Evolutionary conservation across 2,797 vertebrate species (phyloP).

Genomic region (Gymnocypris eckloni): DNA sequence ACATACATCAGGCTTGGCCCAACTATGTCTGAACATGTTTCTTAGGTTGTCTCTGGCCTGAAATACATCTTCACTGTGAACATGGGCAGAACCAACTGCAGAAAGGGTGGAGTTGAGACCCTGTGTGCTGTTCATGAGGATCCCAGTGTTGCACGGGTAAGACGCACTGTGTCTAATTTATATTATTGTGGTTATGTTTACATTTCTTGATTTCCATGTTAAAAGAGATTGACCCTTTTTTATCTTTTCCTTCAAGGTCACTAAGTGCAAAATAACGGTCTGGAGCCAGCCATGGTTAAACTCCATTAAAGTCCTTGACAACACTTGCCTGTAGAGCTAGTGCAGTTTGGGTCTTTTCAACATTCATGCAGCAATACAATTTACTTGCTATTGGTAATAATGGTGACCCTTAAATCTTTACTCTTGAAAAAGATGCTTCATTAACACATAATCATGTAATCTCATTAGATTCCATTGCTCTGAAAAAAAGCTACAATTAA

Average conservation of each 20-base stretch:
- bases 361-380: slow-evolving; percentile 6
- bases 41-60: slow-evolving; percentile 71
- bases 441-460: neutral
- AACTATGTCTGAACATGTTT: neutral
- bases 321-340: slow-evolving; percentile 48
- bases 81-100: slow-evolving; percentile 71
- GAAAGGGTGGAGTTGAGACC: slow-evolving; percentile 43
- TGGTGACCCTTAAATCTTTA: neutral
- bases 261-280: slow-evolving; percentile 69
- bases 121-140: slow-evolving; percentile 50
- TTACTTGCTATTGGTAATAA: neutral
- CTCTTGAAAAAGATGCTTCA: neutral
- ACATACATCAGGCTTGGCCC: neutral
- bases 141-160: slow-evolving; percentile 56
- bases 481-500: neutral
- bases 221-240: neutral
- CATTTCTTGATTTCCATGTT: neutral
- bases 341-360: neutral
- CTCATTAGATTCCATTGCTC: neutral
- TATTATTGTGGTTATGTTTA: neutral
- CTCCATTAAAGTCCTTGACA: accelerated
- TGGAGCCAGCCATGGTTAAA: slow-evolving; percentile 65
- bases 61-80: slow-evolving; percentile 71
- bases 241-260: slow-evolving; percentile 53
- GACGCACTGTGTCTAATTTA: neutral